Conservation (phyloP, 2,888 invertebrate species). For the Chymomyza fuscimana region DNA sequence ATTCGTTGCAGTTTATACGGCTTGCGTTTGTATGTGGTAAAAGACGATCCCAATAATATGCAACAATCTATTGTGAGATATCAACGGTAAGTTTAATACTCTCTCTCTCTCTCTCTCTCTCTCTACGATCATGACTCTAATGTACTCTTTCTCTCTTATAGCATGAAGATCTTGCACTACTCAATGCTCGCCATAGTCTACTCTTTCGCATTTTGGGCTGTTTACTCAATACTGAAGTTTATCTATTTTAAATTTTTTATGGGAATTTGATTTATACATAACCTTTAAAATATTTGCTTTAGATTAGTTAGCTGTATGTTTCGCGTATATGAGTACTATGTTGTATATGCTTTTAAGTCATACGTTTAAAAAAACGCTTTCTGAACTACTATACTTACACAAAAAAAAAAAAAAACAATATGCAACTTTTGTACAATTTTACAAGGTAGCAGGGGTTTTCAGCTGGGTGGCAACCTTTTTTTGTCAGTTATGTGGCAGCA, state of each 20-base stretch:
- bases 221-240: conserved; percentile 64
- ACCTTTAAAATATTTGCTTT: conserved; percentile 3
- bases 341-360: conserved; percentile 45
- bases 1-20: conserved; percentile 85
- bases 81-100: conserved; percentile 81
- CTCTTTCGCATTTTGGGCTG: conserved; percentile 58
- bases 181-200: conserved; percentile 65
- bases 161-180: conserved; percentile 73
- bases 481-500: too few species aligned
- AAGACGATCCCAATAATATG: conserved; percentile 87
- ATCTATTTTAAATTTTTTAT: conserved; percentile 53
- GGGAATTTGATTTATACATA: not conserved
- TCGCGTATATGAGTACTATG: conserved; percentile 34
- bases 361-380: conserved; percentile 59
- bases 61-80: conserved; percentile 84
- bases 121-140: not conserved
- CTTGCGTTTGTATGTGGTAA: conserved; percentile 87
- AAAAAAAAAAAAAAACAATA: not conserved
- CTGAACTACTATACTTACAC: conserved; percentile 39
- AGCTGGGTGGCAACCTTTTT: too few species aligned
- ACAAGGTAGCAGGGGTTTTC: too few species aligned
- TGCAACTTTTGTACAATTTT: too few species aligned
- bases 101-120: not conserved
- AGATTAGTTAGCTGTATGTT: conserved; percentile 6
- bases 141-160: conserved; percentile 32